Evolutionary conservation across 2,888 invertebrate genomes (phyloP), one percentile per base, ranked within the genome.

Genomic region (Serrognathus titanus): DNA sequence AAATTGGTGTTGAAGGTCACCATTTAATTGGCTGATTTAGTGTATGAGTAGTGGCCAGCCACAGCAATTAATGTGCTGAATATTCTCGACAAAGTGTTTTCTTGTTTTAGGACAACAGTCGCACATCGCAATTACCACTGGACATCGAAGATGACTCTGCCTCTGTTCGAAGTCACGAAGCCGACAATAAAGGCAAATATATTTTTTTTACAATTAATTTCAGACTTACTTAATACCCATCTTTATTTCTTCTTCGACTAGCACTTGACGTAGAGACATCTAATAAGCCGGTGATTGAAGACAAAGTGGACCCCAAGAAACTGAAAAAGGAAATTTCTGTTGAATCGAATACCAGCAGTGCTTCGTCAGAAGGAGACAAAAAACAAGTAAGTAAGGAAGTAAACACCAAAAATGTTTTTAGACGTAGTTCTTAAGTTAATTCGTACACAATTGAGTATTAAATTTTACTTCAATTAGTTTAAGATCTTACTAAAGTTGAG

Each of bases 91-190:
- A 31, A 31, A 31, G 24, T 31, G 4, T 12, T 56, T 60, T 64
- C 56, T 61, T 53, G 71, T 72, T 72, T 75, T 80, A 92, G 92
- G 92, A 92, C 86, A 90, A 89, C 24, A 31, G 24, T 82, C 92
- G 92, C 85, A 88, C 88, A 78, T 91, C 92, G 74, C 91, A 91
- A 82, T 86, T 89, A 81, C 91, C 88, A 75, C 88, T 91, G 87
- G 91, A 91, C 82, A 84, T 89, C 85, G 92, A 92, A 89, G 92
- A 92, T 90, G 92, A 93, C 83, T 87, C 90, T 72, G 86, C 89
- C 73, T 90, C 92, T 64, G 85, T 90, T 76, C 85, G 88, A 79
- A 88, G 88, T 81, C 89, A 87, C 83, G 92, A 91, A 78, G 86
- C 86, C 79, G 92, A 92, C 77, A 81, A 82, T 80, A 92, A 92